Conservation (phyloP, 2,888 invertebrate species). For the Neria commutata region DNA sequence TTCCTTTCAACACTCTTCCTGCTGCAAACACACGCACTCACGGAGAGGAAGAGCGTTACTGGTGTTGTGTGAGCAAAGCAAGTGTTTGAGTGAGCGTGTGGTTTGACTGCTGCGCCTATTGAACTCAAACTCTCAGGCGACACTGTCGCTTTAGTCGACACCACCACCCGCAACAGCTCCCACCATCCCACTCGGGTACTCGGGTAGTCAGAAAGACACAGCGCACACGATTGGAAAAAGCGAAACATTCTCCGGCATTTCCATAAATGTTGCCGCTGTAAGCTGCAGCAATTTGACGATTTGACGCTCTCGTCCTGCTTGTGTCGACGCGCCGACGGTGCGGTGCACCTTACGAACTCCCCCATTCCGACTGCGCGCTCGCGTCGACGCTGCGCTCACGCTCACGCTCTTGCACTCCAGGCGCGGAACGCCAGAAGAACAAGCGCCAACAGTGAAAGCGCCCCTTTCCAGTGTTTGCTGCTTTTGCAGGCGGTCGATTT, state of each 20-base stretch:
- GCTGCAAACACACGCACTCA: not conserved
- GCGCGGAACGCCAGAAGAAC: conserved; percentile 6
- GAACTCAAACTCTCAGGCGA: too few relatives aligned
- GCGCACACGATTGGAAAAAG: conserved; percentile 1
- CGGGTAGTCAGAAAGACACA: not conserved
- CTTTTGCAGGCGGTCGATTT: not conserved
- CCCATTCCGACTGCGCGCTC: too few relatives aligned
- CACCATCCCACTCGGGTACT: not conserved
- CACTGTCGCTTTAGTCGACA: too few relatives aligned
- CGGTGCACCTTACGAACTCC: too few relatives aligned
- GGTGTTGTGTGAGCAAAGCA: not conserved
- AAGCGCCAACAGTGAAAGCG: conserved; percentile 5
- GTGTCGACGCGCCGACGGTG: too few relatives aligned
- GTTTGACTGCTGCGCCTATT: not conserved
- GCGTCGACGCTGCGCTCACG: too few relatives aligned
- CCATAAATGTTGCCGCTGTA: conserved; percentile 3
- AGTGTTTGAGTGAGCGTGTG: not conserved
- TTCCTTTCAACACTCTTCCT: too few relatives aligned
- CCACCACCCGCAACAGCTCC: not conserved
- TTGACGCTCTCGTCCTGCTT: too few relatives aligned
- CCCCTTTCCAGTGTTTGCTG: conserved; percentile 3
- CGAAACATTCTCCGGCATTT: conserved; percentile 18
- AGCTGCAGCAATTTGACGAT: too few relatives aligned
- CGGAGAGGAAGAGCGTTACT: too few relatives aligned
- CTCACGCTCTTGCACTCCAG: too few relatives aligned